Base-by-base conservation (phyloP, 2,797 vertebrate species). In the Hephaestus fuliginosus region DNA sequence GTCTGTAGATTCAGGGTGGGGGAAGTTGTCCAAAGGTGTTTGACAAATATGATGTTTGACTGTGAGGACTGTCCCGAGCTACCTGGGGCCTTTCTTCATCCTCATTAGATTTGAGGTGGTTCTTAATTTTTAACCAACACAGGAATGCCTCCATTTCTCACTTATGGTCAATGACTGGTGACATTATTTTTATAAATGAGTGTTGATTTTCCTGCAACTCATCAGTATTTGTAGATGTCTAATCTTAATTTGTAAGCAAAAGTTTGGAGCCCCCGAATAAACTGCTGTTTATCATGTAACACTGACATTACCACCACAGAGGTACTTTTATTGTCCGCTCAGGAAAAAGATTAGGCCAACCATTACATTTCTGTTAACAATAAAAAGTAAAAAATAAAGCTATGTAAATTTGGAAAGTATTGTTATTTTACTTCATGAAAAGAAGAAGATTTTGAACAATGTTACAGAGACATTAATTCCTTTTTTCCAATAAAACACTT, bases 281-380 rank as follows among this genome's bases (percentile, higher is more conserved):
- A 64, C 39, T 33, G 9, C 56, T 74, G 60, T 71, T 61, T 49
- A 68, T 72, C 48, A 51, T 8, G 6, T 64, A 57, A 79, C 41
- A 10, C 44, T 44, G 7, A 70, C 18, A 66, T 66, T 0, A 41
- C 20, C 46, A 70, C 43, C 52, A 14, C 8, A 13, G 13, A 22
- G 1, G 60, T 10, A 1, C 63, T 77, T 65, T 55, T 62, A 7
- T 63, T 57, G 5, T 41, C 10, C 30, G 55, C 48, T 65, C 36
- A 58, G 67, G 39, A 44, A 44, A 70, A 28, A 20, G 17, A 61
- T 80, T 1, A 43, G 3, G 3, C 13, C 41, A 41, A 17, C n/a
- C 62, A 41, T 68, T 4, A 20, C 1, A 7, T 75, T 80, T 46
- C 41, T 39, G 60, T 52, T 62, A 30, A 61, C 20, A 68, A 55